Conservation (phyloP, 1,140 invertebrate species). For the Drosophila kepulauana region DNA sequence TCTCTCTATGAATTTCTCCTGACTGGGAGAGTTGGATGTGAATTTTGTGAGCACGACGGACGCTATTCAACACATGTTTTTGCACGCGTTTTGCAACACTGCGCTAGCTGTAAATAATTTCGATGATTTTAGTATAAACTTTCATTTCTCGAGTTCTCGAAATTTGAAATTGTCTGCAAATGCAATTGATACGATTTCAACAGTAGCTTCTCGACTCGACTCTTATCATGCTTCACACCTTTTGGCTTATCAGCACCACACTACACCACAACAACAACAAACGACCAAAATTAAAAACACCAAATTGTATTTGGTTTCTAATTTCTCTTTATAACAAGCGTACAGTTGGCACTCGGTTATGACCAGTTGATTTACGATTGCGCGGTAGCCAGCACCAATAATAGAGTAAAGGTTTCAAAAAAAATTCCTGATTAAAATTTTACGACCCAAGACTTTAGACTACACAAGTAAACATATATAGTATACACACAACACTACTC, state of each 20-base stretch:
- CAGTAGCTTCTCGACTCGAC: conserved; percentile 56
- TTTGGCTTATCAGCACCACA: conserved; percentile 42
- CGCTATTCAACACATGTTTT: conserved; percentile 52
- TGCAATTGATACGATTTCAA: conserved; percentile 71
- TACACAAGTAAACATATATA: conserved; percentile 9
- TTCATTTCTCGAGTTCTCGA: conserved; percentile 21
- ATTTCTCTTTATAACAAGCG: conserved; percentile 43
- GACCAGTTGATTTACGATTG: conserved; percentile 53
- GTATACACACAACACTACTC: no score
- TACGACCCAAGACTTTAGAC: conserved; percentile 32
- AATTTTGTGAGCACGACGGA: conserved; percentile 23
- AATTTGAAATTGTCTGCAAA: conserved; percentile 38
- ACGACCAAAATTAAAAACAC: conserved; percentile 6
- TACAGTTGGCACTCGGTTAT: conserved; percentile 49
- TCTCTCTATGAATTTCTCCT: background rate
- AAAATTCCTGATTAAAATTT: conserved; percentile 38
- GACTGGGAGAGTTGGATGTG: conserved; percentile 9
- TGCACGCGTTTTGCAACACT: conserved; percentile 48
- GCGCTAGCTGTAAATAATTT: conserved; percentile 51
- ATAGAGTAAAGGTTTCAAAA: conserved; percentile 22
- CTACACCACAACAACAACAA: conserved; percentile 9
- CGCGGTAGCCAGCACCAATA: conserved; percentile 28
- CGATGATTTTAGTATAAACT: conserved; percentile 36
- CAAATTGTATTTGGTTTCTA: conserved; percentile 31
- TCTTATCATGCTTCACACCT: conserved; percentile 58